These are phyloP conservation scores for Pangasianodon gigas DNA, from an alignment of 2,113 vertebrate species.

Conservation along the genomic window DNA sequence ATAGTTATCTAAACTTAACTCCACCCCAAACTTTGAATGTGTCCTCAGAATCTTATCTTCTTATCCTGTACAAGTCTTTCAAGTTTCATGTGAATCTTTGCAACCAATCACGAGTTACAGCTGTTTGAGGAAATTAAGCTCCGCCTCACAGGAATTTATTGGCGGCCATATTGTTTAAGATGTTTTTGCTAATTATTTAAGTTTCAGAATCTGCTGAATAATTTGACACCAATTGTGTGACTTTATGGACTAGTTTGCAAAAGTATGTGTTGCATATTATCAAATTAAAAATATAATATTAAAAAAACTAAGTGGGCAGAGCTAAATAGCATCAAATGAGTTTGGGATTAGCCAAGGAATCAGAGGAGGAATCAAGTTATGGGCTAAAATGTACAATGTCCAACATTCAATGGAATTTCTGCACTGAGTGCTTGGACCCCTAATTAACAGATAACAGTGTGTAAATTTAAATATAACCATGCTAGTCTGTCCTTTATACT, in stretches of 20 bases:
- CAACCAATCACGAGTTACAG: neutral
- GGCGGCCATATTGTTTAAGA: neutral
- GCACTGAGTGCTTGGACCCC: neutral
- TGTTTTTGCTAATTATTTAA: neutral
- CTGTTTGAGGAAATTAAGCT: neutral
- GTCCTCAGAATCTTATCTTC: too few relatives aligned
- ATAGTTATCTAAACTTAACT: too few relatives aligned
- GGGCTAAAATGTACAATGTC: neutral
- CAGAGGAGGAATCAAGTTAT: too few relatives aligned
- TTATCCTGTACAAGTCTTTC: too few relatives aligned
- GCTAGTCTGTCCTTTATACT: neutral
- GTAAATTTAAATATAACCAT: neutral
- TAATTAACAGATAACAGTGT: neutral
- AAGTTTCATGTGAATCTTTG: too few relatives aligned
- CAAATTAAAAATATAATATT: neutral
- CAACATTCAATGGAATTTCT: neutral
- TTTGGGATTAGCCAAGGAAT: neutral
- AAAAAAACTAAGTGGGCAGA: neutral
- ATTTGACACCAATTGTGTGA: neutral
- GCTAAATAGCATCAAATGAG: neutral
- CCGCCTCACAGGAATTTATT: neutral
- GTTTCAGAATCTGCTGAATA: neutral
- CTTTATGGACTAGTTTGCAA: neutral
- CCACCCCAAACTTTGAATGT: too few relatives aligned
- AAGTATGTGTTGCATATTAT: neutral